These are phyloP conservation scores for Acanthosepion esculentum DNA, from an alignment of 2,888 invertebrate genomes.

Conservation along the genomic window DNA sequence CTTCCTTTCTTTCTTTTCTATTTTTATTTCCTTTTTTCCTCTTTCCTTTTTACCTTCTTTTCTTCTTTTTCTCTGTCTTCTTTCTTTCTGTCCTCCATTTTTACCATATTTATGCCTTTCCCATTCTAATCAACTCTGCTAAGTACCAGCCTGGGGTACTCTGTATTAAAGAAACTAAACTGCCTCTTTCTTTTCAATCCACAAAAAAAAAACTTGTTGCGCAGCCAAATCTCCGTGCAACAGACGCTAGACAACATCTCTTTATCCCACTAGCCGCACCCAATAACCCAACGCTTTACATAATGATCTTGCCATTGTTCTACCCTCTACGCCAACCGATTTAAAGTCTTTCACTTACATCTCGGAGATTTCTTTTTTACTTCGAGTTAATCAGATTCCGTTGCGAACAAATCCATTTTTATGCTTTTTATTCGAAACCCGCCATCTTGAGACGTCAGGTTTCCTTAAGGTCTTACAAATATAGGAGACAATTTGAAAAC, in stretches of 20 bases:
- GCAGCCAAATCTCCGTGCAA: not conserved
- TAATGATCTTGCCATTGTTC: slow-evolving; percentile 11
- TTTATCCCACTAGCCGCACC: not conserved
- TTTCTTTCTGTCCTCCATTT: too few relatives aligned
- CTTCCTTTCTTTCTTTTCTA: too few relatives aligned
- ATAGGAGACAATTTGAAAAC: too few relatives aligned
- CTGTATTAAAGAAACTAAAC: not conserved
- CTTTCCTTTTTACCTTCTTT: too few relatives aligned
- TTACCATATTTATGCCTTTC: not conserved
- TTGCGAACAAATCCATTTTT: too few relatives aligned
- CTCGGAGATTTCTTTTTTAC: not conserved
- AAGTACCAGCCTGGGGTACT: not conserved
- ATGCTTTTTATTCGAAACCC: too few relatives aligned
- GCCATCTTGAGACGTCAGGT: too few relatives aligned
- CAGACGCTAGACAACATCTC: not conserved
- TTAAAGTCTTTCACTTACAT: not conserved
- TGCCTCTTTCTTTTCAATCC: too few relatives aligned
- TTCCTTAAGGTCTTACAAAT: too few relatives aligned
- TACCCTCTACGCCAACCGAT: not conserved
- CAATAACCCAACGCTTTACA: not conserved
- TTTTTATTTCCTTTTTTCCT: too few relatives aligned
- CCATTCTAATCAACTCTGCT: not conserved
- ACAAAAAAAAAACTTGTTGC: not conserved
- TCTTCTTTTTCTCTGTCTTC: too few relatives aligned
- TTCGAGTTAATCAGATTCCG: not conserved